Evolutionary conservation across 2,113 vertebrate genomes (phyloP).

Genomic region (Mastomys natalensis): DNA sequence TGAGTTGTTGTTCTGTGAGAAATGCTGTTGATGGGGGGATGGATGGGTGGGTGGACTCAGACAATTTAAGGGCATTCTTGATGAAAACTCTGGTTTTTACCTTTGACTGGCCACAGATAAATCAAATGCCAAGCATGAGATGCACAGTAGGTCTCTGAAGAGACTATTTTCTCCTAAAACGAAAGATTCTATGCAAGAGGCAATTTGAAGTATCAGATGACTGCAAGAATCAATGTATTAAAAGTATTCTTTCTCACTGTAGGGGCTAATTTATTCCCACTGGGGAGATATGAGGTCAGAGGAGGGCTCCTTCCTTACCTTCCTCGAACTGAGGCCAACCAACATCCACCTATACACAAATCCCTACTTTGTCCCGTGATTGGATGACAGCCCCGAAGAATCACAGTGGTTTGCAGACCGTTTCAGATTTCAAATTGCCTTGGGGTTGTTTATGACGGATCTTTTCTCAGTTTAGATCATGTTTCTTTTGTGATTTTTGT

Average conservation of each 20-base stretch:
- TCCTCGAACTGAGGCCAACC: not conserved
- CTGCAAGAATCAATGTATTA: constrained; percentile 80
- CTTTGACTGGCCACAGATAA: constrained; percentile 44
- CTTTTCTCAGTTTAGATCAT: not conserved
- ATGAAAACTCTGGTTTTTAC: constrained; percentile 69
- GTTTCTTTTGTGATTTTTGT: not conserved
- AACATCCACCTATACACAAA: not conserved
- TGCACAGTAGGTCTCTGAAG: constrained; percentile 16
- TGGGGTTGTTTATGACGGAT: not conserved
- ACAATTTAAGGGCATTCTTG: not conserved
- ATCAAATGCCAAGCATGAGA: constrained; percentile 65
- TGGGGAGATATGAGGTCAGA: constrained; percentile 60
- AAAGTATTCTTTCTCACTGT: constrained; percentile 77
- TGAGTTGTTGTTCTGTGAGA: not conserved
- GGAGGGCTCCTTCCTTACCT: constrained; percentile 34
- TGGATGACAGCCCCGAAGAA: constrained; percentile 65
- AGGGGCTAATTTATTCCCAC: constrained; percentile 71
- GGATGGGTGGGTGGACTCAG: not conserved
- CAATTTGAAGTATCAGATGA: constrained; percentile 78
- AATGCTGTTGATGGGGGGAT: constrained; percentile 3
- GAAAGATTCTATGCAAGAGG: constrained; percentile 80
- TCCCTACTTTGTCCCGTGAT: not conserved
- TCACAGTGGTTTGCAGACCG: constrained; percentile 39
- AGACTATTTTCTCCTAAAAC: constrained; percentile 52
- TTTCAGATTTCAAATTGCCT: not conserved